Evolutionary conservation across 1,140 invertebrate species (phyloP), one percentile per base, ranked within the genome.

Genomic region (Drosophila varians): DNA sequence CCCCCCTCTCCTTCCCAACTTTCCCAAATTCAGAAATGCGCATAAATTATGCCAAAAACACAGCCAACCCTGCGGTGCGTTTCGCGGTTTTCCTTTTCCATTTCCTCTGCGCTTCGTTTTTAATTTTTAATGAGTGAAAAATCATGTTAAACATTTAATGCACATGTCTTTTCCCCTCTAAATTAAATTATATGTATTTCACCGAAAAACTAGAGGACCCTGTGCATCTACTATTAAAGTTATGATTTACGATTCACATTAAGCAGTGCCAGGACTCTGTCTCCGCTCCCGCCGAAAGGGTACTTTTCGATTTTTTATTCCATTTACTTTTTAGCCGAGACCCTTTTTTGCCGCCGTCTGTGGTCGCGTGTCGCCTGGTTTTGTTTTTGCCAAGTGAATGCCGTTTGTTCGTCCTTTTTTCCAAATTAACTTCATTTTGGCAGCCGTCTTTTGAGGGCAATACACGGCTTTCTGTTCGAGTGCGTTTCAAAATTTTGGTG

Each of bases 31-130:
- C 21, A 57, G 58, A 66, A 71, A 74, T 72, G 56, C 73, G 82
- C 82, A 87, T 87, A 86, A 87, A 86, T 86, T 86, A 86, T 87
- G 82, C 77, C 73, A 77, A 87, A 86, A 87, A 80, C 82, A 86
- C 62, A 69, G 60, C 16, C 77, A 80, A 66, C 64, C 77, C 77
- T 49, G 49, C 25, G 36, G 23, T 23, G 53, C 16, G 16, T 43
- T 43, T 58, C 19, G 65, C 57, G 60, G 71, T 76, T 87, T 87
- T 76, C 21, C 21, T 21, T 21, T 21, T 21, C 21, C 21, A 2
- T 21, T 21, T 21, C 46, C 18, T 25, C 18, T 42, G 31, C 48
- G 36, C 12, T 52, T 65, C 48, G 21, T 7, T 52, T 61, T 78
- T 86, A 86, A n/a, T 5, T 47, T 61, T 78, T 87, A 87, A 82